Conservation (phyloP, 2,797 vertebrate species). For the Coranthus polyacanthus region DNA sequence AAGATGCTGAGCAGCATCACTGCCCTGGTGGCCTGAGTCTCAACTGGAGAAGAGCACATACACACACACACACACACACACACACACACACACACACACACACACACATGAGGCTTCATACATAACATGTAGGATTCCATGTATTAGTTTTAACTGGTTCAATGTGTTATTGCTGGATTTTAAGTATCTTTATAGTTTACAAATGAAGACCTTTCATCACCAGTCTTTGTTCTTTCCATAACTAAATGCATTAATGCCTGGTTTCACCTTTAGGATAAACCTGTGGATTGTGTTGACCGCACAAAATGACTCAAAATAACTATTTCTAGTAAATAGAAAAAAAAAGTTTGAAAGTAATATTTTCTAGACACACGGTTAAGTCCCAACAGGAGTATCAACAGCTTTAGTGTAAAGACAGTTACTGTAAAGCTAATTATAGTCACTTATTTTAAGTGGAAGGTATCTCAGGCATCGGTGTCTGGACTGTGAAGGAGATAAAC, state of each 20-base stretch:
- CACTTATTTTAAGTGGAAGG: slow-evolving; percentile 23
- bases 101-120: too few relatives aligned
- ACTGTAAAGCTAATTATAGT: slow-evolving; percentile 34
- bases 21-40: slow-evolving; percentile 88
- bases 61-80: background rate
- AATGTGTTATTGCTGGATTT: too few relatives aligned
- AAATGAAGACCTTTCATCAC: too few relatives aligned
- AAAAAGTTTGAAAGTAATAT: background rate
- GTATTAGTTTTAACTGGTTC: too few relatives aligned
- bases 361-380: too few relatives aligned
- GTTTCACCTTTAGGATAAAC: background rate
- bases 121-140: too few relatives aligned
- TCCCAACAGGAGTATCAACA: too few relatives aligned
- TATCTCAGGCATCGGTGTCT: slow-evolving; percentile 36
- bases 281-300: background rate
- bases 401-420: slow-evolving; percentile 3
- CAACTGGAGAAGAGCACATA: slow-evolving; percentile 73
- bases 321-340: background rate
- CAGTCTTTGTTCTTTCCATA: background rate
- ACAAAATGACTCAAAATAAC: background rate
- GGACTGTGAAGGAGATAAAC: slow-evolving; percentile 27
- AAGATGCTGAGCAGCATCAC: slow-evolving; percentile 89
- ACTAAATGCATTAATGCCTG: too few relatives aligned
- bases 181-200: too few relatives aligned
- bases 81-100: too few relatives aligned